phyloP scores from a whole-genome alignment of 2,888 invertebrate genomes.

The Enoplolaimus lenunculus region DNA sequence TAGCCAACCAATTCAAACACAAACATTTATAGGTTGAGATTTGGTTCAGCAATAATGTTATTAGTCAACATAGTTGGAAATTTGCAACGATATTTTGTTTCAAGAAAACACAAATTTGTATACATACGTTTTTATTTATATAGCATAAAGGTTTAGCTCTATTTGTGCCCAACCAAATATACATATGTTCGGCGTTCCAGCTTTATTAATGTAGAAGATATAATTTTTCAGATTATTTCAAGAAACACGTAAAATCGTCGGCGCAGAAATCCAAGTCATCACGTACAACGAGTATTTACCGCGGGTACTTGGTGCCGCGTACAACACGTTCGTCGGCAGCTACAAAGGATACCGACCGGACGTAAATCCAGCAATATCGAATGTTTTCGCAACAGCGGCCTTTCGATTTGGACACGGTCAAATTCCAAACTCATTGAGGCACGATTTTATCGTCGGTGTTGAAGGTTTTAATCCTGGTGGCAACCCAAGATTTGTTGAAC shows the following conservation, averaged over 20 bases:
- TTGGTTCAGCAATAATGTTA: no score
- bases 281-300: constrained; percentile 19
- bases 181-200: no score
- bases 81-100: no score
- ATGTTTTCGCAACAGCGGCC: not conserved
- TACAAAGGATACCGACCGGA: constrained; percentile 8
- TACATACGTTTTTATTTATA: no score
- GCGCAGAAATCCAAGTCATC: constrained; percentile 17
- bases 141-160: no score
- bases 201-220: no score
- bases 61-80: no score
- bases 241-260: constrained; percentile 19
- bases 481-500: constrained; percentile 65
- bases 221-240: constrained; percentile 14
- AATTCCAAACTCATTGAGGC: constrained; percentile 49
- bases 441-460: no score
- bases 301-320: constrained; percentile 13
- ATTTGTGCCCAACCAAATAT: no score
- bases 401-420: constrained; percentile 17
- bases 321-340: not conserved
- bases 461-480: constrained; percentile 67
- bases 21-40: no score
- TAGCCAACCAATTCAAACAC: no score
- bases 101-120: no score
- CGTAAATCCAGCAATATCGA: constrained; percentile 12